These are phyloP conservation scores for Caenorhabditis uteleia DNA, from an alignment of 2,888 invertebrate species.

Conservation along the genomic window DNA sequence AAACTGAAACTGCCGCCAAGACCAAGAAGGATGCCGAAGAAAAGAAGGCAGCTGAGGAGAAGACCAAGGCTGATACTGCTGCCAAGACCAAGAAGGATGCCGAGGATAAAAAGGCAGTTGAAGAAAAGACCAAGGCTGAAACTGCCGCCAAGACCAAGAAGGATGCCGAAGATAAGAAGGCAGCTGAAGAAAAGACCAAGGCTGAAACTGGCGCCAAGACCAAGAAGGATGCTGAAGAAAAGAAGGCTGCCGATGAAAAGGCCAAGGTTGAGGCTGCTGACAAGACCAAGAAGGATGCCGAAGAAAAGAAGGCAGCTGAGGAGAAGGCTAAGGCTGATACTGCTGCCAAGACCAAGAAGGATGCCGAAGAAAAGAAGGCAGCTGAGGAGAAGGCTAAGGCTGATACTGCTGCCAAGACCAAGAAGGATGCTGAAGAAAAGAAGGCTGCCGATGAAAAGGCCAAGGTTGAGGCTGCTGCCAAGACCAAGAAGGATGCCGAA, in stretches of 20 bases:
- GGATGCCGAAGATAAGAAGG: constrained; percentile 8
- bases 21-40: neutral
- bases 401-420: neutral
- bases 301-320: neutral
- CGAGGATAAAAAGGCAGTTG: constrained; percentile 5
- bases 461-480: constrained; percentile 6
- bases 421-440: constrained; percentile 6
- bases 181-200: constrained; percentile 10
- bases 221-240: neutral
- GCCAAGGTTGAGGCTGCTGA: no score
- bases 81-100: constrained; percentile 1
- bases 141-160: constrained; percentile 7
- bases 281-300: neutral
- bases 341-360: neutral
- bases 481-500: constrained; percentile 2
- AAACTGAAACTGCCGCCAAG: constrained; percentile 10
- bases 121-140: neutral
- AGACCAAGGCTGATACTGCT: neutral
- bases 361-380: neutral
- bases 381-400: neutral
- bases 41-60: constrained; percentile 10
- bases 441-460: constrained; percentile 3
- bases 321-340: no score
- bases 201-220: no score
- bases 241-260: neutral